Percentiles rank a stretch among this genome's conserved stretches.
phyloP scores from a whole-genome alignment of 2,888 invertebrate species.

The Chymomyza procnemis region DNA sequence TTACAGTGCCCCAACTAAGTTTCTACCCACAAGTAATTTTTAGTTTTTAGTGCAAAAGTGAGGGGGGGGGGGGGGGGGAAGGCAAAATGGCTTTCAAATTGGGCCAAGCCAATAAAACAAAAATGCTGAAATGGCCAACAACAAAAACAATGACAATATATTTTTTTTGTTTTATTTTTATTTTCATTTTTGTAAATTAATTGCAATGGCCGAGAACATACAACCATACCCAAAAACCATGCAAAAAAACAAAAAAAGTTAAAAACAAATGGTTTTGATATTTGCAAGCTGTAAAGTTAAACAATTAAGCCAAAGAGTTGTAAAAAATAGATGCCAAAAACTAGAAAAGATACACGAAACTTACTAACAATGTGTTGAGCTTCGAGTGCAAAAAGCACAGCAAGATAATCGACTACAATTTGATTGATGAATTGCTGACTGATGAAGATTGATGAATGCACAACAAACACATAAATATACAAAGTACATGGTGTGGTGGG shows the following conservation, averaged over 20 bases:
- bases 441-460: not conserved
- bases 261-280: not conserved
- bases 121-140: slow-evolving; percentile 5
- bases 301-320: not conserved
- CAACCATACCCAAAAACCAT: not conserved
- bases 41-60: slow-evolving; percentile 54
- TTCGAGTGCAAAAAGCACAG: not conserved
- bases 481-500: not conserved
- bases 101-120: slow-evolving; percentile 48
- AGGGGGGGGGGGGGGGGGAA: slow-evolving; percentile 64
- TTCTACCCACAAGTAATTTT: slow-evolving; percentile 43
- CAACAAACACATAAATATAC: not conserved
- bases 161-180: not conserved
- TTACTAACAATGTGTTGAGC: not conserved
- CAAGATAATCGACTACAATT: not conserved
- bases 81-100: slow-evolving; percentile 66
- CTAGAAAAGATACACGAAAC: not conserved
- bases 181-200: slow-evolving; percentile 43
- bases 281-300: not conserved
- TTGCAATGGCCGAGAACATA: slow-evolving; percentile 43
- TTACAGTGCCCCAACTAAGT: not conserved
- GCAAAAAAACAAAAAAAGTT: not conserved
- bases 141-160: slow-evolving; percentile 3
- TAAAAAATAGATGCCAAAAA: not conserved
- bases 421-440: not conserved